A percentile compares a stretch with the other conserved stretches of the same genome.
These are phyloP conservation scores for Drosophila parthenogenetica DNA, from an alignment of 2,888 invertebrate genomes.

Conservation along the genomic window DNA sequence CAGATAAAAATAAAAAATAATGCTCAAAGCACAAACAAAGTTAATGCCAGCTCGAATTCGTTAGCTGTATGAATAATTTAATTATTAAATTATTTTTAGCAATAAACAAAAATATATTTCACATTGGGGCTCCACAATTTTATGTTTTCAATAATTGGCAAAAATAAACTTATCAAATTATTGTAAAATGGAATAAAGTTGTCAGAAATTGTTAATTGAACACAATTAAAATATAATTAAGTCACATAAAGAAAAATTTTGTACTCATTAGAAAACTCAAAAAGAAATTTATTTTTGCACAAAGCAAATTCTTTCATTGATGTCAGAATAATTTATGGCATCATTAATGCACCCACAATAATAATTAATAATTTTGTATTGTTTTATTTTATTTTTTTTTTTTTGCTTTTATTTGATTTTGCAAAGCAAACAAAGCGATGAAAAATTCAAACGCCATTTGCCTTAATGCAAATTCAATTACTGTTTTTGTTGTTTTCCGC, in stretches of 20 bases:
- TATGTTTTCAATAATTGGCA: not conserved
- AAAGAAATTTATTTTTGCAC: not conserved
- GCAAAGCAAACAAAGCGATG: constrained; percentile 19
- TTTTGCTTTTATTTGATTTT: constrained; percentile 4
- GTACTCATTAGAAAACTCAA: constrained; percentile 3
- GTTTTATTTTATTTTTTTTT: not conserved
- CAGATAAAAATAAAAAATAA: constrained; percentile 10
- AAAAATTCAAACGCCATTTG: constrained; percentile 38
- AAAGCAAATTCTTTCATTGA: constrained; percentile 30
- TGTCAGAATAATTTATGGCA: constrained; percentile 29
- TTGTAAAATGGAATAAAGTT: not conserved
- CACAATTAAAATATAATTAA: not conserved
- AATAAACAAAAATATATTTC: not conserved
- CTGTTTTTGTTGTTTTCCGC: constrained; percentile 25
- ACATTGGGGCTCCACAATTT: not conserved
- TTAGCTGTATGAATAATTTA: not conserved
- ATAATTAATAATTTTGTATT: constrained; percentile 32
- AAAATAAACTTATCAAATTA: too few relatives aligned
- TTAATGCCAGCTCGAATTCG: constrained; percentile 7
- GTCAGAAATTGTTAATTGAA: not conserved
- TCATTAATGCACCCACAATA: constrained; percentile 35
- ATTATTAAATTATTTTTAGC: not conserved
- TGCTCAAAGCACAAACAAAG: constrained; percentile 14
- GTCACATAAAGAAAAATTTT: not conserved
- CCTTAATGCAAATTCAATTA: constrained; percentile 49